Evolutionary conservation across 1,140 invertebrate species (phyloP).

Genomic region (Pseudomyrmex concolor): DNA sequence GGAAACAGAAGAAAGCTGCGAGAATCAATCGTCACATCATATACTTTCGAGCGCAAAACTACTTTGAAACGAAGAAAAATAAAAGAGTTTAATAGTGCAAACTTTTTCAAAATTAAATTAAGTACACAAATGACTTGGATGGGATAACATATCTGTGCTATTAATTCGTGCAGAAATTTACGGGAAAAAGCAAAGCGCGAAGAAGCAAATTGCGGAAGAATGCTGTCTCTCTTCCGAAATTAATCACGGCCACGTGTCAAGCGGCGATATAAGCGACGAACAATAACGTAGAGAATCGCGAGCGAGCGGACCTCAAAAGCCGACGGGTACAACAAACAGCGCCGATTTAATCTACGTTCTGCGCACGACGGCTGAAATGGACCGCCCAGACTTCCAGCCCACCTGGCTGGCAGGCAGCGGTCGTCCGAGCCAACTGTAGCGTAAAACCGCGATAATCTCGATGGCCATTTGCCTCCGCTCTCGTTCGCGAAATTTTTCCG

Average conservation of each 20-base stretch:
- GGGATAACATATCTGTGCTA: too few relatives aligned
- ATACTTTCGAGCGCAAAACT: too few relatives aligned
- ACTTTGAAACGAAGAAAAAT: too few relatives aligned
- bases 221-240: constrained; percentile 4
- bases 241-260: constrained; percentile 30
- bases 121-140: too few relatives aligned
- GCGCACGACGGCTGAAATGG: constrained; percentile 69
- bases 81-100: too few relatives aligned
- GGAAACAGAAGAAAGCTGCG: background rate
- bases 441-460: constrained; percentile 73
- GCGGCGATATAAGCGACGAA: constrained; percentile 31
- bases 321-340: constrained; percentile 64
- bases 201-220: constrained; percentile 12
- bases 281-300: constrained; percentile 59
- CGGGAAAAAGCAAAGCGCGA: background rate
- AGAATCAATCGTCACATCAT: too few relatives aligned
- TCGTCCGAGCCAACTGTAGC: constrained; percentile 61
- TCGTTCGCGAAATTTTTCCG: constrained; percentile 49
- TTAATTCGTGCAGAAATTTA: constrained; percentile 15
- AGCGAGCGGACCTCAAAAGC: constrained; percentile 51
- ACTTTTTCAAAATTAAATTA: too few relatives aligned
- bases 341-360: constrained; percentile 72
- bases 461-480: constrained; percentile 58
- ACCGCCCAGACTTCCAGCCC: constrained; percentile 45
- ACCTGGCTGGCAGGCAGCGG: constrained; percentile 45